These are phyloP conservation scores for Nasonovia ribisnigri DNA, from an alignment of 2,888 invertebrate genomes.

Conservation along the genomic window DNA sequence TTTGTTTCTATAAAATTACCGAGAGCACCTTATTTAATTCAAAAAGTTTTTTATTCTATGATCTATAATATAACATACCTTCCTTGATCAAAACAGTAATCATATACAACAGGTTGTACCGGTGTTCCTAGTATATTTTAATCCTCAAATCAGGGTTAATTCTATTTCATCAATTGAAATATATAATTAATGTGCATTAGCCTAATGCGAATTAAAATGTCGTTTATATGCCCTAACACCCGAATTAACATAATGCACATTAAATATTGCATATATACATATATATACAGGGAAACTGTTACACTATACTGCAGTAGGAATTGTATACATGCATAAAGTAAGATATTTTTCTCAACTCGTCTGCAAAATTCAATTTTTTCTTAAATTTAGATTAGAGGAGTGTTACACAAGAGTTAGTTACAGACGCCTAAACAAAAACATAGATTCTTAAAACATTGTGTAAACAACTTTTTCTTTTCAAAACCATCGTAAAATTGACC, in stretches of 20 bases:
- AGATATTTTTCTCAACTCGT: background rate
- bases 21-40: background rate
- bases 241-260: background rate
- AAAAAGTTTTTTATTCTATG: background rate
- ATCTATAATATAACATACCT: background rate
- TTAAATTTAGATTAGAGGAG: background rate
- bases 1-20: too few species aligned
- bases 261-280: background rate
- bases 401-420: background rate
- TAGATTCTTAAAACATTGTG: background rate
- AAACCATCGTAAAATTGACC: background rate
- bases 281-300: background rate
- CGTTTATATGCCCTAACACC: background rate
- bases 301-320: background rate
- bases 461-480: background rate
- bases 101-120: background rate
- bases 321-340: background rate
- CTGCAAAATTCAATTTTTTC: background rate
- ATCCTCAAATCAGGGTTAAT: background rate
- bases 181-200: background rate
- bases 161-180: background rate
- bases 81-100: background rate
- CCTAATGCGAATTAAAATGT: background rate
- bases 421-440: too few species aligned
- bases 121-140: background rate